Conservation (phyloP, 2,888 invertebrate genomes). For the Serripes groenlandicus region DNA sequence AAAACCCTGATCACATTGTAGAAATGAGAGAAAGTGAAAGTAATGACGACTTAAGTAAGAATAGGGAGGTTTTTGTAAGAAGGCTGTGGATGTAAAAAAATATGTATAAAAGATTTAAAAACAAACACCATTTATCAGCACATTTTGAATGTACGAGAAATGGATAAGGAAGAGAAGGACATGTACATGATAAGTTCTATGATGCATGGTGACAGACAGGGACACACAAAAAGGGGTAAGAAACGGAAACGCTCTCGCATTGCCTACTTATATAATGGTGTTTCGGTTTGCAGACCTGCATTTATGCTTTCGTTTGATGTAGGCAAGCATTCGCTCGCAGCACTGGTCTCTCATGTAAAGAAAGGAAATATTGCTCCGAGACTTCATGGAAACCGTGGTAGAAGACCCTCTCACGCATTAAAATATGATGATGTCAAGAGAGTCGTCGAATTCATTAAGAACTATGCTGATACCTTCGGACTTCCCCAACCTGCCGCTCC, state of each 20-base stretch:
- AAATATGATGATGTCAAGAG: conserved; percentile 2
- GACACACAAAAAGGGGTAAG: not conserved
- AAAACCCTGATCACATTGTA: too few relatives aligned
- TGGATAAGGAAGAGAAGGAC: not conserved
- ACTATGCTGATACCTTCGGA: conserved; percentile 2
- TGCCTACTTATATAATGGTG: not conserved
- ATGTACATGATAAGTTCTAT: conserved; percentile 11
- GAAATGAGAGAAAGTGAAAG: too few relatives aligned
- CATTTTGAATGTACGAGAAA: conserved; percentile 5
- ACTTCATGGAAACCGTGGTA: conserved; percentile 28
- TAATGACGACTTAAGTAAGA: too few relatives aligned
- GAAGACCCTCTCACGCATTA: conserved; percentile 11
- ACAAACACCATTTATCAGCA: not conserved
- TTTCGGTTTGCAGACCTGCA: not conserved
- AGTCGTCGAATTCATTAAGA: not conserved
- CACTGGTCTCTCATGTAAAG: conserved; percentile 3
- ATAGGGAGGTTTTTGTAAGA: too few relatives aligned
- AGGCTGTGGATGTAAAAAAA: not conserved
- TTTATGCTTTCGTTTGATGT: conserved; percentile 21
- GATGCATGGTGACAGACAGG: not conserved
- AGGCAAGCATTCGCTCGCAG: not conserved
- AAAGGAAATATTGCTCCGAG: conserved; percentile 12
- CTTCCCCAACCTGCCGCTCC: not conserved
- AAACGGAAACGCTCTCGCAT: not conserved
- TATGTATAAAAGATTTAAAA: not conserved